Percentiles rank a stretch among this genome's conserved stretches.
Conservation (phyloP, 2,797 vertebrate genomes). For the Sebastes alutus region DNA sequence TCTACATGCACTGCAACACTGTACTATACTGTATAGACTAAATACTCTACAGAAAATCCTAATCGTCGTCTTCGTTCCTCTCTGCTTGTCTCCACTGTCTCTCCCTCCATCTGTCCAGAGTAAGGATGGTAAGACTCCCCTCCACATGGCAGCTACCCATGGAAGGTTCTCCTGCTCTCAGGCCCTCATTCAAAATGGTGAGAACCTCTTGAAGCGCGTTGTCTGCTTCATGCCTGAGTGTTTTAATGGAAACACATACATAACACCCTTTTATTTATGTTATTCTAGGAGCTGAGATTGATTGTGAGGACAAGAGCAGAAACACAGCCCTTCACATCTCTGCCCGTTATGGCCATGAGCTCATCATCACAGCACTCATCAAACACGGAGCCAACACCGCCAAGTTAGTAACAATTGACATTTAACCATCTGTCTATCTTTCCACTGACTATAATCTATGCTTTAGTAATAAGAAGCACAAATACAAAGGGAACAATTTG, state of each 20-base stretch:
- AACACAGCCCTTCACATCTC: constrained; percentile 96
- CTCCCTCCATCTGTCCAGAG: constrained; percentile 83
- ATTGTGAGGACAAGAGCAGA: constrained; percentile 94
- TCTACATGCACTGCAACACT: background rate
- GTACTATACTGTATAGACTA: background rate
- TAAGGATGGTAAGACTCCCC: constrained; percentile 96
- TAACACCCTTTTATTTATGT: background rate
- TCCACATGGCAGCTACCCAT: constrained; percentile 97
- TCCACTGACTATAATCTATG: background rate
- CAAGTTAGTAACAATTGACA: constrained; percentile 86
- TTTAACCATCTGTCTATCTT: constrained; percentile 16
- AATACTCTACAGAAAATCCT: background rate
- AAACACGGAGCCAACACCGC: constrained; percentile 91
- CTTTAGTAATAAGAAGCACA: background rate
- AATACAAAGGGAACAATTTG: background rate
- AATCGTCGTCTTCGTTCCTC: background rate
- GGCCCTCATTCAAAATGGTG: constrained; percentile 97
- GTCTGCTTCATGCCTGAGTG: background rate
- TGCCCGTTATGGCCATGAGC: constrained; percentile 94
- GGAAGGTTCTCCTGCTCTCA: constrained; percentile 98
- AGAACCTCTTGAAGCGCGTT: constrained; percentile 19
- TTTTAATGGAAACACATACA: background rate
- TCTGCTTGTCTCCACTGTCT: background rate
- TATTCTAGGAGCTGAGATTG: constrained; percentile 89
- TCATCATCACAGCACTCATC: constrained; percentile 95